Evolutionary conservation across 2,888 invertebrate genomes (phyloP).

Genomic region (Flexamia atlantica): DNA sequence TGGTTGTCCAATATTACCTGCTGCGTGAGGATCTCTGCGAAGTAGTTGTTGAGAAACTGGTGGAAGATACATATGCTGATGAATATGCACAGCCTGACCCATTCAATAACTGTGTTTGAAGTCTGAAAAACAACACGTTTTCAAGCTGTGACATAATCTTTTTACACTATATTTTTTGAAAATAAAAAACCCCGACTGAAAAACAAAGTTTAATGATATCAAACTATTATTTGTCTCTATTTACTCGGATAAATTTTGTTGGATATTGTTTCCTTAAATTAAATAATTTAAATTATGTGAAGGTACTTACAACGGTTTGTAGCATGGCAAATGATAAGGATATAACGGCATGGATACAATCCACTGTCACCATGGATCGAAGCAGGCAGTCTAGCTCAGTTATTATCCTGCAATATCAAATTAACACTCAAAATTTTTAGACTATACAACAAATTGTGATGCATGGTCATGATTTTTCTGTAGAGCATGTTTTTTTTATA

Average conservation of each 20-base stretch:
- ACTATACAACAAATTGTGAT: too few species aligned
- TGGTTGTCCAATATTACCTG: conserved; percentile 59
- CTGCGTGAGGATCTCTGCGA: conserved; percentile 63
- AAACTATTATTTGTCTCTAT: too few species aligned
- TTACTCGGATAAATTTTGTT: too few species aligned
- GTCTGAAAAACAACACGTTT: conserved; percentile 59
- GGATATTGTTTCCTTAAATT: too few species aligned
- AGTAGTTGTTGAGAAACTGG: conserved; percentile 66
- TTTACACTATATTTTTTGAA: too few species aligned
- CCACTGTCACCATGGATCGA: conserved; percentile 63
- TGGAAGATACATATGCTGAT: conserved; percentile 63
- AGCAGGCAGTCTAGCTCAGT: conserved; percentile 60
- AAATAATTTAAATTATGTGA: not conserved
- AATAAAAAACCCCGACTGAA: too few species aligned
- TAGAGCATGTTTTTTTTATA: not conserved
- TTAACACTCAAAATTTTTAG: too few species aligned
- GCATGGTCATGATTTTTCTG: too few species aligned
- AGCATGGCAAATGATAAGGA: conserved; percentile 62
- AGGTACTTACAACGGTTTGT: conserved; percentile 56
- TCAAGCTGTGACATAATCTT: not conserved
- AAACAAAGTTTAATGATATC: too few species aligned
- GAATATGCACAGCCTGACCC: conserved; percentile 63
- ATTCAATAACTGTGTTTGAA: conserved; percentile 64
- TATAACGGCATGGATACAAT: conserved; percentile 64
- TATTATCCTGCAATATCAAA: conserved; percentile 61